These are phyloP conservation scores for Xenotilapia caudafasciata DNA, from an alignment of 2,113 vertebrate genomes.

Conservation along the genomic window DNA sequence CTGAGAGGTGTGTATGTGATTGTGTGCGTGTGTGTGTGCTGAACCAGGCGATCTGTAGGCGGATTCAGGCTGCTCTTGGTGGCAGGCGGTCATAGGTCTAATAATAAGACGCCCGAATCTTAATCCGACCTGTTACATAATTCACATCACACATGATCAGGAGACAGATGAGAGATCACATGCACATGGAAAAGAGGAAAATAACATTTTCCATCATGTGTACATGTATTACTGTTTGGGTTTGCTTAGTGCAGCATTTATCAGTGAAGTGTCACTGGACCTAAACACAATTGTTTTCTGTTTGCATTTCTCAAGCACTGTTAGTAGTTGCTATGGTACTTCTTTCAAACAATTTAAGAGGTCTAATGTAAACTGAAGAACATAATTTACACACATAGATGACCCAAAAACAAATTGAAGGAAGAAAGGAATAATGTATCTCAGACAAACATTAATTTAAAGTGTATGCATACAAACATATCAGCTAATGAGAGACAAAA, in stretches of 20 bases:
- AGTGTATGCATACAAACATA: background rate
- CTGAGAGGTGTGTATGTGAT: conserved; percentile 17
- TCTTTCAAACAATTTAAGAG: background rate
- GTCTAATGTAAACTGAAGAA: background rate
- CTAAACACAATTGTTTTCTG: conserved; percentile 8
- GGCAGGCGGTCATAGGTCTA: conserved; percentile 52
- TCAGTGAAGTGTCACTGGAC: background rate
- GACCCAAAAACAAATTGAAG: background rate
- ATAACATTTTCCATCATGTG: background rate
- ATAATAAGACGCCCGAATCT: conserved; percentile 51
- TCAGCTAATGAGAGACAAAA: background rate
- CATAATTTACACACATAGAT: background rate
- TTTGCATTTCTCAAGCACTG: conserved; percentile 3
- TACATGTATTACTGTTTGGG: background rate
- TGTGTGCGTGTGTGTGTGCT: background rate
- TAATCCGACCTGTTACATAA: conserved; percentile 56
- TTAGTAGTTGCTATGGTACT: background rate
- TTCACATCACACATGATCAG: conserved; percentile 21
- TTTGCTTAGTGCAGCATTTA: background rate
- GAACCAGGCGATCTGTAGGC: conserved; percentile 22
- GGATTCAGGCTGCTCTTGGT: conserved; percentile 34
- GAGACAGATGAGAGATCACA: conserved; percentile 13
- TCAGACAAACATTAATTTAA: background rate
- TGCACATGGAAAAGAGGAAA: background rate
- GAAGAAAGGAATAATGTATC: background rate